Evolutionary conservation across 1,140 invertebrate genomes (phyloP).

Genomic region (Mya arenaria): DNA sequence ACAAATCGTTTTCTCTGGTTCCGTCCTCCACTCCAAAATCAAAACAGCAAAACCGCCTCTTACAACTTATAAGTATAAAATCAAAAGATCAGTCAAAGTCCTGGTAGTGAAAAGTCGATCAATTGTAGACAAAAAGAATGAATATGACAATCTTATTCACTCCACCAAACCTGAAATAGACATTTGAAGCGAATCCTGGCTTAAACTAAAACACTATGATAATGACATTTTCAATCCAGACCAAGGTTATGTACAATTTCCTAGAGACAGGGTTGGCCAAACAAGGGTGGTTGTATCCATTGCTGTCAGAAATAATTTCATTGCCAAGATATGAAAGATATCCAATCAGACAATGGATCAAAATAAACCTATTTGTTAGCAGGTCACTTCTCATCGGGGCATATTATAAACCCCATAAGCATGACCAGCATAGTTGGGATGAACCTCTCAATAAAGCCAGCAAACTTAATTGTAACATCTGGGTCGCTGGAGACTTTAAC

Average conservation of each 20-base stretch:
- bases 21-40: neutral
- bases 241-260: neutral
- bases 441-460: too few relatives aligned
- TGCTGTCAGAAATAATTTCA: slow-evolving; percentile 23
- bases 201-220: slow-evolving; percentile 14
- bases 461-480: too few relatives aligned
- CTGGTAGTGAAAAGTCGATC: too few relatives aligned
- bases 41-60: neutral
- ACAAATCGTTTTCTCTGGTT: too few relatives aligned
- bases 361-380: neutral
- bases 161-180: slow-evolving; percentile 18
- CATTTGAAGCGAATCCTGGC: slow-evolving; percentile 7
- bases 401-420: slow-evolving; percentile 13
- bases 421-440: too few relatives aligned
- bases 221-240: slow-evolving; percentile 33
- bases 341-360: neutral
- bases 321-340: neutral
- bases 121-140: neutral
- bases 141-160: slow-evolving; percentile 1
- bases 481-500: too few relatives aligned
- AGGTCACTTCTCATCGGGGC: neutral
- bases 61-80: neutral
- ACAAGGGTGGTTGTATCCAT: neutral
- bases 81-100: neutral
- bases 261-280: slow-evolving; percentile 10